Conservation (phyloP, 2,113 vertebrate species). For the Egretta garzetta region DNA sequence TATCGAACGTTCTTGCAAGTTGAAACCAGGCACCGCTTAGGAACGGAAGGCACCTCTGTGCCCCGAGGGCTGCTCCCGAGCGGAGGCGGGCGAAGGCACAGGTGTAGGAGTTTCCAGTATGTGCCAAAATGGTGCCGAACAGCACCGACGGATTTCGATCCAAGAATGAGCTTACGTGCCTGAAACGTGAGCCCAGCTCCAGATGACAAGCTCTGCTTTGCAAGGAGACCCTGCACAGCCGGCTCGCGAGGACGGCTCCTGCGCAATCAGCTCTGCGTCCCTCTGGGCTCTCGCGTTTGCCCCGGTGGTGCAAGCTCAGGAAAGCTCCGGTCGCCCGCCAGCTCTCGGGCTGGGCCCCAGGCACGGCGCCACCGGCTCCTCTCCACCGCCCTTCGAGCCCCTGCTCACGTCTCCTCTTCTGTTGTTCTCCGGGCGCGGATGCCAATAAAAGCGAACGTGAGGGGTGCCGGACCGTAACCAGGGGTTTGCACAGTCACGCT, state of each 20-base stretch:
- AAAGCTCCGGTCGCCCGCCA: neutral
- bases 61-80: neutral
- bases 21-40: neutral
- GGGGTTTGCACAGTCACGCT: neutral
- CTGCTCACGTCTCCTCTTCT: neutral
- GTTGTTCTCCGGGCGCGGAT: neutral
- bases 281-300: neutral
- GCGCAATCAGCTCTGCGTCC: neutral
- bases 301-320: too few species aligned
- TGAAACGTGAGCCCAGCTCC: neutral
- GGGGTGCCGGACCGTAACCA: too few species aligned
- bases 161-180: neutral
- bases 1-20: neutral
- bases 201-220: neutral
- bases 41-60: neutral
- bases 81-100: neutral
- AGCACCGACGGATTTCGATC: neutral
- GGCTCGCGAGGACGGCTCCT: neutral
- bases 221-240: neutral
- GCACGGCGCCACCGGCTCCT: too few species aligned
- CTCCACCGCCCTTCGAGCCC: neutral
- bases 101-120: neutral
- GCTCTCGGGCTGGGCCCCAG: neutral
- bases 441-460: neutral
- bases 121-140: neutral